Evolutionary conservation across 2,113 vertebrate genomes (phyloP), one percentile per base, ranked within the genome.

Genomic region (Phocoena phocoena): DNA sequence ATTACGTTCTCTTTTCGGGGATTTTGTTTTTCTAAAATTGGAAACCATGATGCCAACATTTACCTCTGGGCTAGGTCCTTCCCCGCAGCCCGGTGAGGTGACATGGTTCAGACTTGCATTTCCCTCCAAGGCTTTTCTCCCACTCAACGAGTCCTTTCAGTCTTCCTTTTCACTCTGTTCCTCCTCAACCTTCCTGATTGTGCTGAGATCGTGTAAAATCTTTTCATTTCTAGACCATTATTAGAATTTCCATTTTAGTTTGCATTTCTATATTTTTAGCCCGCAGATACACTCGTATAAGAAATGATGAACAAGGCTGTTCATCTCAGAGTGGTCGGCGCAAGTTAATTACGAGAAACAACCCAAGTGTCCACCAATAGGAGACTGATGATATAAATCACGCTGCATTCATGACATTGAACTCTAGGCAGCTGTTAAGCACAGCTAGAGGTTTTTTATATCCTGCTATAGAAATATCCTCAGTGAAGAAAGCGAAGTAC

Each of bases 31-130:
- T n/a, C 28, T 14, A 15, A 26, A 11, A 1, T 5, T 44, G 41
- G 71, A 60, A 38, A 58, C 25, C 2, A 0, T 0, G 11, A 13
- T 2, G 11, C 5, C 17, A 10, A 2, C 7, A 11, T 1, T 6
- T 13, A 3, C 14, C 47, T 31, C 1, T 6, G 0, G 14, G 41
- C 1, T 0, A 1, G 1, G 14, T 23, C 14, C 7, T 8, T n/a
- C 21, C 9, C 28, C n/a, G 41, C 1, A 0, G 14, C 31, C n/a
- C 18, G 7, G 11, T 26, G 41, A n/a, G 28, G 47, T 3, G 76
- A 18, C 13, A 17, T 8, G 5, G 9, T 44, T 5, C 2, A 0
- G 15, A 20, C 65, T 3, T 17, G 25, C 0, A 0, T 14, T 21
- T 53, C 20, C 38, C 41, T 38, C 81, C 28, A 1, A 0, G 3